Base-by-base conservation (phyloP, 2,797 vertebrate genomes). In the Urocyon cinereoargenteus region DNA sequence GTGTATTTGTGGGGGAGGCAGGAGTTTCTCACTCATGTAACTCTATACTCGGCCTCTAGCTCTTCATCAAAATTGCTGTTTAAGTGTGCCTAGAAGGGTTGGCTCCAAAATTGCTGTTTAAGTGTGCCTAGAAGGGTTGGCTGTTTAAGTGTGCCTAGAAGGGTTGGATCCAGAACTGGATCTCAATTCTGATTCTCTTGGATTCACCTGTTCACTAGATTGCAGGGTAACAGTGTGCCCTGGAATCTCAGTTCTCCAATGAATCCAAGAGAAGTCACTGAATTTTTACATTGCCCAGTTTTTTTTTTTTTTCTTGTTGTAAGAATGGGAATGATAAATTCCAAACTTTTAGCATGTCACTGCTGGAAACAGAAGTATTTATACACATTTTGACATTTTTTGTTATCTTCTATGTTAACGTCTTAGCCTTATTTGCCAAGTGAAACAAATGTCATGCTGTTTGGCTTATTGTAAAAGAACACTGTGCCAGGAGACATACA, bases 1-100 rank as follows among this genome's bases (percentile, higher is more conserved):
- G 62, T 51, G 45, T 36, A 1, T 1, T 19, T 1, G 34, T 4
- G 16, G 8, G 16, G 26, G 9, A 16, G 21, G 6, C 7, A 53
- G 57, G 22, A n/a, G 26, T n/a, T 53, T 94, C 59, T 68, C 62
- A 82, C 26, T 15, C 75, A 45, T 15, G 1, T 28, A 85, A 28
- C 24, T 53, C 36, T n/a, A 70, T 2, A 53, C 9, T 81, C n/a
- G 82, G 11, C 14, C 12, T 81, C n/a, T 21, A 66, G 4, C 26
- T 85, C 8, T 22, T 51, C 53, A 53, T 49, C 62, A 49, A 70
- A 81, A 77, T 84, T 59, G 31, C 15, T 5, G 70, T 26, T 6
- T 26, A 93, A 8, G 57, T n/a, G 5, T 14, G 21, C 9, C 15
- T 64, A 15, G 66, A 21, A 53, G 5, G 15, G 45, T 70, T 70